Evolutionary conservation across 2,113 vertebrate genomes (phyloP).

Genomic region (Anolis carolinensis): DNA sequence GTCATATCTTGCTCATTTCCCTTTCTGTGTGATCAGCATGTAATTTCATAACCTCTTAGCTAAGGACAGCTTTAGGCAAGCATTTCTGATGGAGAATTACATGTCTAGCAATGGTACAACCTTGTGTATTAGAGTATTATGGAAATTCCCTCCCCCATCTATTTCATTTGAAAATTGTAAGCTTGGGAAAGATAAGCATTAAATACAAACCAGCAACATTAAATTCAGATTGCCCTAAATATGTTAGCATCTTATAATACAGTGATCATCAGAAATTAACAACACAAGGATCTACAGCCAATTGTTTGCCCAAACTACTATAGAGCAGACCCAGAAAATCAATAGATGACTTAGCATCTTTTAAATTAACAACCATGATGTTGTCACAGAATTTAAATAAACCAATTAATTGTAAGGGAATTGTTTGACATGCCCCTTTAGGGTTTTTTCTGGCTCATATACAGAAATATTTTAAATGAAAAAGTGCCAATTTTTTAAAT

Average conservation of each 20-base stretch:
- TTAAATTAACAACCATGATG: background rate
- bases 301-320: no score
- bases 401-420: background rate
- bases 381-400: background rate
- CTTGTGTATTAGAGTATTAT: background rate
- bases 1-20: constrained; percentile 17
- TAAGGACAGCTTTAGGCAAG: background rate
- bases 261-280: background rate
- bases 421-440: background rate
- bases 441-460: background rate
- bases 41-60: background rate
- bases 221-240: constrained; percentile 1
- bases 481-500: background rate
- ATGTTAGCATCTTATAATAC: background rate
- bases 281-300: background rate
- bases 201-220: background rate
- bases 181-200: background rate
- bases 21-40: background rate
- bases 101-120: background rate
- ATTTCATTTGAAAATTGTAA: background rate
- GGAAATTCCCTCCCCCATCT: background rate
- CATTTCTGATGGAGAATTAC: constrained; percentile 12
- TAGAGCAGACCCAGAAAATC: no score
- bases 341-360: no score
- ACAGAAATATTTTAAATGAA: background rate